Evolutionary conservation across 2,888 invertebrate genomes (phyloP), one percentile per base, ranked within the genome.

Genomic region (Ceratothoa steindachneri): DNA sequence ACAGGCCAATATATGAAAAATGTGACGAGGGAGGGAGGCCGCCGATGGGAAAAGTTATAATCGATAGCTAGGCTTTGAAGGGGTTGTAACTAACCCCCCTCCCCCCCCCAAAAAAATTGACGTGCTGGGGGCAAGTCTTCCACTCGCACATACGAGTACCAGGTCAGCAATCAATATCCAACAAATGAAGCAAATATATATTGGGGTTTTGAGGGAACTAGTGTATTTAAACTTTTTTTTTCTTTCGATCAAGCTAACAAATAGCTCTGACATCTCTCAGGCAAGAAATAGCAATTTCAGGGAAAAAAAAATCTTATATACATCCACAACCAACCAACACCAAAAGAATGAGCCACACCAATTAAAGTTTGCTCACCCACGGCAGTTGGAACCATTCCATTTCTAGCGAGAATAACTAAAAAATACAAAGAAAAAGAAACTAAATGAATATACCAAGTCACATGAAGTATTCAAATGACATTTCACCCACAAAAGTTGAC

Each of bases 401-500:
- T 78, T 78, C 78, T 78, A 78, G 78, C 78, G 75, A 78, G 75
- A 75, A 78, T 73, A 75, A 78, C 78, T 78, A 78, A 75, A 76
- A 75, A 76, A 70, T 73, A 73, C 70, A 76, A 73, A 71, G 70
- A 73, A 76, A 75, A 76, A 76, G 71, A 73, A 73, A 76, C 70
- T 73, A 72, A 73, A 76, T 73, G 73, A 73, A 70, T 73, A 76
- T 76, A 76, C 76, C 73, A 76, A 73, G 73, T 76, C 76, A 76
- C 76, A 76, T 72, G 73, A 73, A 72, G 75, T 60, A 60, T 24
- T 60, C 19, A 41, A 41, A 41, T 41, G 41, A 41, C 41, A 41
- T 41, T 41, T 41, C 41, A 41, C 41, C 41, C 41, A 41, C 41
- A 41, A 41, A n/a, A 41, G 41, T 41, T 41, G 41, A 41, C 41